Conservation (phyloP, 2,113 vertebrate species). For the Girardinichthys multiradiatus region DNA sequence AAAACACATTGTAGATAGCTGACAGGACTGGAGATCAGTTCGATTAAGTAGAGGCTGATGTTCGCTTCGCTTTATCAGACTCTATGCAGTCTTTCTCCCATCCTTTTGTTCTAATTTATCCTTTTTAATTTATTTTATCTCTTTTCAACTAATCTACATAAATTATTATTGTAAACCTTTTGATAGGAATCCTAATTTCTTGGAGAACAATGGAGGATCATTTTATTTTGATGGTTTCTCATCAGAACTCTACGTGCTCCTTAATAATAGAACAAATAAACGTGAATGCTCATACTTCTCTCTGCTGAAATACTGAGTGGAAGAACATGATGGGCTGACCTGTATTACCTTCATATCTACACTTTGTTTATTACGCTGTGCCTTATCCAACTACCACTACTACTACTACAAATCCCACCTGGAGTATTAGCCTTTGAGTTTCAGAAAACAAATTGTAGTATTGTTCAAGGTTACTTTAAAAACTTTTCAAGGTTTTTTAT, state of each 20-base stretch:
- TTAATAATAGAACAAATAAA: slow-evolving; percentile 27
- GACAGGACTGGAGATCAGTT: slow-evolving; percentile 29
- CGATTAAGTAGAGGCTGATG: slow-evolving; percentile 58
- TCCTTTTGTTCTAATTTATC: slow-evolving; percentile 56
- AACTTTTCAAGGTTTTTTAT: slow-evolving; percentile 45
- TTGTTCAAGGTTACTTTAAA: background rate
- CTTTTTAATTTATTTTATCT: slow-evolving; percentile 61
- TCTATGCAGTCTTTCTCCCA: slow-evolving; percentile 18
- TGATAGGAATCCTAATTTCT: slow-evolving; percentile 60
- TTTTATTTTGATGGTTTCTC: slow-evolving; percentile 30
- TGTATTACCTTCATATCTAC: slow-evolving; percentile 38
- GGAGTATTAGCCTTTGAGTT: background rate
- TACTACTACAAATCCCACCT: background rate
- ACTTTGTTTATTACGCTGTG: slow-evolving; percentile 12
- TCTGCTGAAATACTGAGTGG: slow-evolving; percentile 25
- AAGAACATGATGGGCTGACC: slow-evolving; percentile 35
- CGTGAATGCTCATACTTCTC: slow-evolving; percentile 10
- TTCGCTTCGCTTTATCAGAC: slow-evolving; percentile 46
- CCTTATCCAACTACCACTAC: slow-evolving; percentile 14
- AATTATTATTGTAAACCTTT: slow-evolving; percentile 61
- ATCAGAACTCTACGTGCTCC: slow-evolving; percentile 30
- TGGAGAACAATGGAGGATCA: slow-evolving; percentile 44
- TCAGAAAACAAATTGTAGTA: background rate
- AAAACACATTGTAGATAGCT: slow-evolving; percentile 9
- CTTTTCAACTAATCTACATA: slow-evolving; percentile 52